Evolutionary conservation across 2,888 invertebrate species (phyloP).

Genomic region (Colostygia pectinataria): DNA sequence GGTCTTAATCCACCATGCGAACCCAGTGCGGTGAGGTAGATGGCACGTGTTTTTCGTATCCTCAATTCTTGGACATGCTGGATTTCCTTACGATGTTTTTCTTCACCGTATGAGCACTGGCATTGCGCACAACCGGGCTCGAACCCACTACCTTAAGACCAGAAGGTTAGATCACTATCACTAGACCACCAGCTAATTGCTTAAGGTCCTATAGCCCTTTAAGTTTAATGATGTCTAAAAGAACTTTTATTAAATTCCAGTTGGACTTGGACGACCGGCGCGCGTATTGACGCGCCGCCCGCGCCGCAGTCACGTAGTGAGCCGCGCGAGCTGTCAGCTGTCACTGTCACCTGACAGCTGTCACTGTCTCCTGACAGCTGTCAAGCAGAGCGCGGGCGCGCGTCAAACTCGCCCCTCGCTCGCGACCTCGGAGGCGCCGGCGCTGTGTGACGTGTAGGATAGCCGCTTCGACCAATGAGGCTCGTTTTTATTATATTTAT

Average conservation of each 20-base stretch:
- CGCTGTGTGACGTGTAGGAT: slow-evolving; percentile 2
- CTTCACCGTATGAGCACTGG: no score
- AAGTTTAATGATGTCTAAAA: no score
- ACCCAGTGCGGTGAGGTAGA: no score
- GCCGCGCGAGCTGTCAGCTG: slow-evolving; percentile 26
- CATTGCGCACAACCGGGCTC: no score
- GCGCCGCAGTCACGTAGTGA: slow-evolving; percentile 26
- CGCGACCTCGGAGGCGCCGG: slow-evolving; percentile 3
- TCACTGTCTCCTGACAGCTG: slow-evolving; percentile 17
- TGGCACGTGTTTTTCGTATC: no score
- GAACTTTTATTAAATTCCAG: slow-evolving; percentile 46
- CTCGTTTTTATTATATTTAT: slow-evolving; percentile 9
- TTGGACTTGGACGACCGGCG: slow-evolving; percentile 75
- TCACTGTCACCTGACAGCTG: slow-evolving; percentile 13
- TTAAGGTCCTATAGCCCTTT: no score
- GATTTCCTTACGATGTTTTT: no score
- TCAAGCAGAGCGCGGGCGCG: slow-evolving; percentile 18
- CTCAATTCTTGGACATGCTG: no score
- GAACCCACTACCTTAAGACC: no score
- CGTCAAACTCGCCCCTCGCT: slow-evolving; percentile 16
- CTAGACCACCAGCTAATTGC: no score
- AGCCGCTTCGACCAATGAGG: slow-evolving; percentile 20
- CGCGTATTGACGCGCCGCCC: slow-evolving; percentile 70
- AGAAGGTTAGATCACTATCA: no score
- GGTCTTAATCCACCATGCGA: no score